A percentile compares a stretch with the other conserved stretches of the same genome.
These are phyloP conservation scores for Agrotis ipsilon DNA, from an alignment of 2,888 invertebrate genomes.

Conservation along the genomic window DNA sequence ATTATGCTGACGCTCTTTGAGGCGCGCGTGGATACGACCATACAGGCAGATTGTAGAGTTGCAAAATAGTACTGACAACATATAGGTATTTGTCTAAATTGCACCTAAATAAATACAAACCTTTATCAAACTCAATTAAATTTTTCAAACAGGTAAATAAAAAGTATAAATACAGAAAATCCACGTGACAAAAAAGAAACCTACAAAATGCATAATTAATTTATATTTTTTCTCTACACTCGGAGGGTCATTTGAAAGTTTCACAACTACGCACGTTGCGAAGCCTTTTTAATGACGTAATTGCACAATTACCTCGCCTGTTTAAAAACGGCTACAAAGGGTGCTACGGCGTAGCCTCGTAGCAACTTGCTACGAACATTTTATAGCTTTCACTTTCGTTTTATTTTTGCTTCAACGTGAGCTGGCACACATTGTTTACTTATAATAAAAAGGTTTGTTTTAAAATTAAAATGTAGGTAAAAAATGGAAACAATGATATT, in stretches of 20 bases:
- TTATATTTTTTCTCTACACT: constrained; percentile 11
- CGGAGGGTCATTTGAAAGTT: constrained; percentile 20
- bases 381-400: constrained; percentile 9
- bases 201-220: neutral
- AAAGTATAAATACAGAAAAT: neutral
- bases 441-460: neutral
- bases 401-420: constrained; percentile 20
- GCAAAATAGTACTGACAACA: too few relatives aligned
- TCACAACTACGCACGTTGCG: constrained; percentile 35
- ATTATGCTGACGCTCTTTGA: too few relatives aligned
- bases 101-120: too few relatives aligned
- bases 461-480: neutral
- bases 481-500: too few relatives aligned
- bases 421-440: constrained; percentile 2
- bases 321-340: constrained; percentile 52
- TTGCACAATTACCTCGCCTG: constrained; percentile 43
- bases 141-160: neutral
- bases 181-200: neutral
- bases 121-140: neutral
- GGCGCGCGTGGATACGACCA: too few relatives aligned
- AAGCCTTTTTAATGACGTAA: constrained; percentile 43
- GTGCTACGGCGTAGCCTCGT: constrained; percentile 62
- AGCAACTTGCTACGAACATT: constrained; percentile 47
- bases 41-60: too few relatives aligned
- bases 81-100: too few relatives aligned